These are phyloP conservation scores for Telmatochromis bifrenatus DNA, from an alignment of 2,113 vertebrate species.

Conservation along the genomic window DNA sequence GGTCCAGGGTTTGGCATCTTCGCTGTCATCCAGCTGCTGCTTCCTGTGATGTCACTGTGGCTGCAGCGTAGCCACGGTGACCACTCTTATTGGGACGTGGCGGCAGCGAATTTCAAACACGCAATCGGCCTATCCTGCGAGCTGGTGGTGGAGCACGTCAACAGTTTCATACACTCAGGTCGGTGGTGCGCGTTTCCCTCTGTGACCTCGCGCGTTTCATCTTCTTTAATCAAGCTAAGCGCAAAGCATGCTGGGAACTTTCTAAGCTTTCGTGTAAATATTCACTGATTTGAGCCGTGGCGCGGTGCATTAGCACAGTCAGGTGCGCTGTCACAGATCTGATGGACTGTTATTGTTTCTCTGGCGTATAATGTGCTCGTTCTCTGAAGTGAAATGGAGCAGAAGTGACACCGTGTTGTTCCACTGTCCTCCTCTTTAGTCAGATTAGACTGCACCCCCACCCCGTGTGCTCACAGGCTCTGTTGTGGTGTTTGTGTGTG, in stretches of 20 bases:
- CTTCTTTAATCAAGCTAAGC: background rate
- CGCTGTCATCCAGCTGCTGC: conserved; percentile 90
- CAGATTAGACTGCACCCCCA: background rate
- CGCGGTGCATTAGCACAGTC: background rate
- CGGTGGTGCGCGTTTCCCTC: background rate
- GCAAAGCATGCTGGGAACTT: background rate
- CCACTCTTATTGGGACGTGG: conserved; percentile 92
- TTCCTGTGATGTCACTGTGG: conserved; percentile 96
- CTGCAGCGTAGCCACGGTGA: conserved; percentile 90
- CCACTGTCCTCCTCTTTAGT: background rate
- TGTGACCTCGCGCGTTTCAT: fast-evolving
- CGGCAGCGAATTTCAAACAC: conserved; percentile 95
- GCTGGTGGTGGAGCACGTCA: conserved; percentile 93
- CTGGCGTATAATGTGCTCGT: background rate
- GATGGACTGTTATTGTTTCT: background rate
- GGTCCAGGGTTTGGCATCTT: conserved; percentile 97
- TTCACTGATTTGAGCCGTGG: background rate
- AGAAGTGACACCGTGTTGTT: background rate
- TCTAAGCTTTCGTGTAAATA: background rate
- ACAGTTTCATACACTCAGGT: conserved; percentile 90
- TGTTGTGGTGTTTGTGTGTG: fast-evolving
- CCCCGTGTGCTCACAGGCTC: background rate
- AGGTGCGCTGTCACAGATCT: background rate
- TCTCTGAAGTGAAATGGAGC: background rate
- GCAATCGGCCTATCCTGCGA: conserved; percentile 95